phyloP scores from a whole-genome alignment of 1,140 invertebrate genomes.

The Acromyrmex echinatior region DNA sequence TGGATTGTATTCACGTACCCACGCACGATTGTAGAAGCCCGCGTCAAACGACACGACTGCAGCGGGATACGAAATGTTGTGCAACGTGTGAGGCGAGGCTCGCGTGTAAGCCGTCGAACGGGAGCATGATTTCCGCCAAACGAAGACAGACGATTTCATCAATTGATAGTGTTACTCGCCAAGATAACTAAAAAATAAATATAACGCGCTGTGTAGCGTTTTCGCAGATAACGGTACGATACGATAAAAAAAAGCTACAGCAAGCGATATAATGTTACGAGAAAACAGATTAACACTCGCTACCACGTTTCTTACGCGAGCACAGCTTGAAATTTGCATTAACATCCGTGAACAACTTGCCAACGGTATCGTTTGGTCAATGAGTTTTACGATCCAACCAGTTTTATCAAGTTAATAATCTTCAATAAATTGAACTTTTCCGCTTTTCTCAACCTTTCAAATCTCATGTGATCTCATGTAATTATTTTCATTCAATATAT shows the following conservation, averaged over 20 bases:
- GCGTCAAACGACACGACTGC: conserved; percentile 39
- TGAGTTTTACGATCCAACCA: conserved; percentile 14
- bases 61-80: conserved; percentile 52
- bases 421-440: background rate
- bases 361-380: background rate
- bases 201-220: background rate
- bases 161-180: background rate
- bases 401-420: background rate
- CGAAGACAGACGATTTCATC: conserved; percentile 37
- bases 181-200: background rate
- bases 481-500: background rate
- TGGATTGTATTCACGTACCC: conserved; percentile 58
- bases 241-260: background rate
- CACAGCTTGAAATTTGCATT: conserved; percentile 19
- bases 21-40: conserved; percentile 46
- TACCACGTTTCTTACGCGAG: conserved; percentile 16
- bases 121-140: conserved; percentile 54
- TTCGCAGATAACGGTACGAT: conserved; percentile 41
- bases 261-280: background rate
- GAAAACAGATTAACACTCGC: conserved; percentile 13
- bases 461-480: background rate
- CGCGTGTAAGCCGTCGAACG: conserved; percentile 37
- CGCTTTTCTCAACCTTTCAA: background rate
- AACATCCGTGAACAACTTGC: background rate
- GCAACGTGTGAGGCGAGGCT: conserved; percentile 53